A percentile compares a stretch with the other conserved stretches of the same genome.
Conservation (phyloP, 1,140 invertebrate genomes). For the Rhagoletis pomonella region DNA sequence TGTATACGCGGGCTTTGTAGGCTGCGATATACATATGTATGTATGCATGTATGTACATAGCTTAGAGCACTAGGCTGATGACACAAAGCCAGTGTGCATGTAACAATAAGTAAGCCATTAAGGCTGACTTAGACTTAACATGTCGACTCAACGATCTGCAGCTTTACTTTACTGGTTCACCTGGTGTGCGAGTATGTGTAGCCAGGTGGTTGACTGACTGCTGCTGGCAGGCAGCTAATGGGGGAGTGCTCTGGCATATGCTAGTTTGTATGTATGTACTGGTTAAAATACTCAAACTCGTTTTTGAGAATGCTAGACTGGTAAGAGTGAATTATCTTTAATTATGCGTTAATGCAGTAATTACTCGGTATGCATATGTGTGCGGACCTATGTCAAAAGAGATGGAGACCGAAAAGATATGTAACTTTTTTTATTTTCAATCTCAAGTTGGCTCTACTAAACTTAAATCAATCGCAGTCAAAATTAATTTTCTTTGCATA, state of each 20-base stretch:
- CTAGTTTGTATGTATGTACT: not conserved
- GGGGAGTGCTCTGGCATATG: conserved; percentile 16
- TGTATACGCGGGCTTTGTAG: not conserved
- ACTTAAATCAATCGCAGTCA: no score
- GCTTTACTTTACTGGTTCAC: conserved; percentile 25
- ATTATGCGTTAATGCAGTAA: conserved; percentile 28
- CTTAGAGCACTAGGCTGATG: not conserved
- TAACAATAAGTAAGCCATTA: conserved; percentile 49
- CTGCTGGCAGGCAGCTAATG: not conserved
- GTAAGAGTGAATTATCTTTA: not conserved
- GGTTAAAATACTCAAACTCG: conserved; percentile 26
- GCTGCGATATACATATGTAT: not conserved
- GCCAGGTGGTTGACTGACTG: conserved; percentile 1
- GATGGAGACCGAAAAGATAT: no score
- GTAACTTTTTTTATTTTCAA: no score
- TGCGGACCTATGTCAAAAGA: no score
- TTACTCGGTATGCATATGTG: not conserved
- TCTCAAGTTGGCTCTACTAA: no score
- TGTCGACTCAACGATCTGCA: not conserved
- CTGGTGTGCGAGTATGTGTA: not conserved
- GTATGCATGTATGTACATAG: not conserved
- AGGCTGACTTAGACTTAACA: conserved; percentile 45
- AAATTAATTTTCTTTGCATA: no score
- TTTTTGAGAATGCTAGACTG: not conserved
- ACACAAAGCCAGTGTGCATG: not conserved